Evolutionary conservation across 2,797 vertebrate genomes (phyloP), one percentile per base, ranked within the genome.

Genomic region (Trachurus trachurus): DNA sequence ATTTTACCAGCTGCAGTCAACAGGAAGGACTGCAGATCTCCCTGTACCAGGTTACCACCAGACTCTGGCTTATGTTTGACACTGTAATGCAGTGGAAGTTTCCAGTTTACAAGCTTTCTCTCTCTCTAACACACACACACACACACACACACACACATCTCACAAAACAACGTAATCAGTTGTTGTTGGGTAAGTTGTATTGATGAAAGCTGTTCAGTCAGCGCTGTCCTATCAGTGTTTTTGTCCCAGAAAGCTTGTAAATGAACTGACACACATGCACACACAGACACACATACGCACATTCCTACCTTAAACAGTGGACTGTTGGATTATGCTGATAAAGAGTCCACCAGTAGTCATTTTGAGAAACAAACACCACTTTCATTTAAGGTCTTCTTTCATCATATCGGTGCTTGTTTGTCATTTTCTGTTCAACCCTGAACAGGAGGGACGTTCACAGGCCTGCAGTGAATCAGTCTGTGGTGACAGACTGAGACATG

Each of bases 221-320:
- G 66, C 75, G 16, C 9, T 21, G 21, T n/a, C 2, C 31, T 84
- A 77, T 82, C 83, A 60, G 78, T 80, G 71, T 74, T 81, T 71
- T 60, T 78, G 39, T 74, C 71, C 60, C 16, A 39, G 34, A 67
- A 29, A 40, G 37, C 37, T 72, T 0, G 3, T 78, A 73, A 78
- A 67, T 9, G 4, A 4, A 10, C 26, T 19, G 11, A 42, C 49
- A 26, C n/a, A 26, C 40, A 22, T 44, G 42, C 17, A 31, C 44
- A 31, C 2, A 49, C 42, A 45, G 22, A 47, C 22, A 62, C 22
- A 45, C 37, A 39, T 34, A 22, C 58, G 42, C 59, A 61, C 59
- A 61, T 15, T 16, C 44, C 5, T 16, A 45, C 44, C 44, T 17
- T 8, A 47, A 17, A 47, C 15, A 17, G 44, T 47, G 16, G 44